Conservation (phyloP, 2,888 invertebrate species). For the Spodoptera picta region DNA sequence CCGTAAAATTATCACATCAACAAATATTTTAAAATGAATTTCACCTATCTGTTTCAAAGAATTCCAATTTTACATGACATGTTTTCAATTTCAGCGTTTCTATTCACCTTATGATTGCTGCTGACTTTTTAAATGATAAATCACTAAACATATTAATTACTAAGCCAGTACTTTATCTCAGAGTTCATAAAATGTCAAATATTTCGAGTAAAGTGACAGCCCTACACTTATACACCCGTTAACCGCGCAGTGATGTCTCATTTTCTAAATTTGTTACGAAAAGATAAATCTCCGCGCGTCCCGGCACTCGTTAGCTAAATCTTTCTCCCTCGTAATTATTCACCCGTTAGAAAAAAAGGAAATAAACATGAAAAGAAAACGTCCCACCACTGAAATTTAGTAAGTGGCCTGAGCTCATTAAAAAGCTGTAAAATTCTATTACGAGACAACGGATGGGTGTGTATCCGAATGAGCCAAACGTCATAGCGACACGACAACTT, state of each 20-base stretch:
- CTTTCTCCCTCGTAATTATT: constrained; percentile 84
- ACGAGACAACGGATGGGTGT: constrained; percentile 74
- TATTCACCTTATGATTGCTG: constrained; percentile 6
- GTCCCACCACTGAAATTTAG: constrained; percentile 79
- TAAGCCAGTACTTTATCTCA: constrained; percentile 26
- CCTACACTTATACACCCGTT: constrained; percentile 56
- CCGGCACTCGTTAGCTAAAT: constrained; percentile 85
- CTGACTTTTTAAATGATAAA: constrained; percentile 26
- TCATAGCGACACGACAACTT: constrained; percentile 44
- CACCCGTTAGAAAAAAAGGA: constrained; percentile 71
- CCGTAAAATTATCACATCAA: constrained; percentile 2
- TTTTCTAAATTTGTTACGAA: constrained; percentile 87
- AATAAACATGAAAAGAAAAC: constrained; percentile 81
- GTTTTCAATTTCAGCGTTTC: constrained; percentile 5
- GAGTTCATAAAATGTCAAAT: constrained; percentile 39
- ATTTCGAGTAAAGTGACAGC: constrained; percentile 49
- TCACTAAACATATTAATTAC: constrained; percentile 37
- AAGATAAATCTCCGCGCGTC: constrained; percentile 85
- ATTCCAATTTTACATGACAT: not conserved
- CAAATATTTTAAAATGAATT: not conserved
- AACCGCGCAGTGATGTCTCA: constrained; percentile 83
- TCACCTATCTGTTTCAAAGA: constrained; percentile 3
- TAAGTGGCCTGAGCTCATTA: constrained; percentile 85
- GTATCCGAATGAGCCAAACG: constrained; percentile 63
- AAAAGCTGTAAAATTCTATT: constrained; percentile 86